Evolutionary conservation across 2,797 vertebrate species (phyloP).

Genomic region (Gobionotothen gibberifrons): DNA sequence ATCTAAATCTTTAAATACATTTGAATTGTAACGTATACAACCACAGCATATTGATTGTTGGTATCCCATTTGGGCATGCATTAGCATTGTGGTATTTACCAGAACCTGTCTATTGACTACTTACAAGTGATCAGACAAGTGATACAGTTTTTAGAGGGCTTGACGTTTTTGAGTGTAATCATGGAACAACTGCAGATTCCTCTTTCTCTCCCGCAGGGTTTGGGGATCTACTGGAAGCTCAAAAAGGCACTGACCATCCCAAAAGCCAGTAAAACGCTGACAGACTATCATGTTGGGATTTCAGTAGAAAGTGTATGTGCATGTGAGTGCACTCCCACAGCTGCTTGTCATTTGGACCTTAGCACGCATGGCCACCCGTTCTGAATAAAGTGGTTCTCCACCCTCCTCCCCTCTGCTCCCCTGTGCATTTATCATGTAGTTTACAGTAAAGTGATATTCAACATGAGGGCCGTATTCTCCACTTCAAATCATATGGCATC

Average conservation of each 20-base stretch:
- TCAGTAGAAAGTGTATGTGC: slow-evolving; percentile 10
- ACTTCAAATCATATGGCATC: slow-evolving; percentile 52
- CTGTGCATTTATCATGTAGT: slow-evolving; percentile 64
- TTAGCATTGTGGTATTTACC: too few relatives aligned
- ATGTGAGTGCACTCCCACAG: slow-evolving; percentile 57
- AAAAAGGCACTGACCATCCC: background rate
- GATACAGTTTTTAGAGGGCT: background rate
- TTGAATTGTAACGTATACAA: too few relatives aligned
- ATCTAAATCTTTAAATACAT: too few relatives aligned
- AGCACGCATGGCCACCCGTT: slow-evolving; percentile 80
- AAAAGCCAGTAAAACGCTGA: background rate
- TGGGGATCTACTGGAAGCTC: background rate
- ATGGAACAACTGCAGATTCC: background rate
- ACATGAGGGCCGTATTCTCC: slow-evolving; percentile 55
- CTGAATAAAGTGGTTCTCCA: slow-evolving; percentile 73
- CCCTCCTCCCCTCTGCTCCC: slow-evolving; percentile 36
- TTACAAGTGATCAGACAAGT: too few relatives aligned
- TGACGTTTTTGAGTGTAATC: background rate
- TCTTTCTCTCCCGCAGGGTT: background rate
- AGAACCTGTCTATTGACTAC: too few relatives aligned
- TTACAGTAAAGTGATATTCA: slow-evolving; percentile 69
- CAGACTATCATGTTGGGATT: slow-evolving; percentile 15
- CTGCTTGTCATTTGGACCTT: slow-evolving; percentile 77
- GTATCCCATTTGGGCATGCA: too few relatives aligned
- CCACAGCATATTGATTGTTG: too few relatives aligned